phyloP scores from a whole-genome alignment of 2,113 vertebrate genomes.

The Strix uralensis region DNA sequence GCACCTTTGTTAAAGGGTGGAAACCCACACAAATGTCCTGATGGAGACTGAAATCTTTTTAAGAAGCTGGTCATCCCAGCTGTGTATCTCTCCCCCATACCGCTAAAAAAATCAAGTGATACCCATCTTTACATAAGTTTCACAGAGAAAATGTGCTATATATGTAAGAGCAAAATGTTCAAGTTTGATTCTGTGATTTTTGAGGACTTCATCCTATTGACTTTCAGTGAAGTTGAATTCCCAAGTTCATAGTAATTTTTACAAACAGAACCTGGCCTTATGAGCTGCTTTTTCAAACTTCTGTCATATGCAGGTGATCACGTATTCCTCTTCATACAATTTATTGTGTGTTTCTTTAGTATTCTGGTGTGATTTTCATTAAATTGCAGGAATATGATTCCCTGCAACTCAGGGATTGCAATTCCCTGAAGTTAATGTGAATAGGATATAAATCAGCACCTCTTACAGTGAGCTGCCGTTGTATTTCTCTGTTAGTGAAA shows the following conservation, averaged over 20 bases:
- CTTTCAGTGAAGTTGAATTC: not conserved
- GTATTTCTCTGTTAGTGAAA: not conserved
- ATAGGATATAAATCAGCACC: not conserved
- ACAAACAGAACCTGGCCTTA: not conserved
- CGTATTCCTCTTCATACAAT: not conserved
- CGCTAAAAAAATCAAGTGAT: not conserved
- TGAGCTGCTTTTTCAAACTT: not conserved
- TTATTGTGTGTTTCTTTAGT: not conserved
- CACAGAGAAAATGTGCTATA: not conserved
- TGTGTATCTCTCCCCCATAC: not conserved
- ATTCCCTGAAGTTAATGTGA: not conserved
- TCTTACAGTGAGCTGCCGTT: not conserved
- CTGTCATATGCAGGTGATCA: not conserved
- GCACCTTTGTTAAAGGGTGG: not conserved
- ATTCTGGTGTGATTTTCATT: not conserved
- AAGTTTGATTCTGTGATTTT: not conserved
- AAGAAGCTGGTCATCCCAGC: not conserved
- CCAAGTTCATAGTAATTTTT: not conserved
- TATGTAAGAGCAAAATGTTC: not conserved
- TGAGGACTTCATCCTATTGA: not conserved
- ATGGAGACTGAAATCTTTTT: not conserved
- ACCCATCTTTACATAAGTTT: not conserved
- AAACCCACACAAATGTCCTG: slow-evolving; percentile 20
- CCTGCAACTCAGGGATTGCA: not conserved
- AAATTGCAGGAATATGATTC: not conserved